These are phyloP conservation scores for Anarhynchus alexandrinus DNA, from an alignment of 2,113 vertebrate species.

Conservation along the genomic window DNA sequence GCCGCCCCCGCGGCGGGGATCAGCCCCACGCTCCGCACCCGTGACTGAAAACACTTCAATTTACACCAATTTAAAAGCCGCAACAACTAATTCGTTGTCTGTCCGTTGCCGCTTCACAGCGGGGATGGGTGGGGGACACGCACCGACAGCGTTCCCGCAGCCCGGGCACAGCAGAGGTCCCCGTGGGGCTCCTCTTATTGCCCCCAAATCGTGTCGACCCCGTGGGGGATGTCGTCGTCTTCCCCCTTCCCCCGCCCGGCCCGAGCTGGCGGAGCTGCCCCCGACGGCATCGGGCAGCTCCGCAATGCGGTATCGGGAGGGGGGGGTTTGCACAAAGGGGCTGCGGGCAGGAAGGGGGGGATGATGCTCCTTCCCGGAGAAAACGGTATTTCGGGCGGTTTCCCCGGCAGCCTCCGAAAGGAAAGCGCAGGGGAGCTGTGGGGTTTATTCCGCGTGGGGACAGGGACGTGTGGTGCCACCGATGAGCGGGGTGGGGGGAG, in stretches of 20 bases:
- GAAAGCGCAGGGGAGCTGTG: neutral
- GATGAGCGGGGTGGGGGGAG: too few relatives aligned
- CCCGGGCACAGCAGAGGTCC: neutral
- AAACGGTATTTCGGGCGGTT: neutral
- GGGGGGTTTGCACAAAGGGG: neutral
- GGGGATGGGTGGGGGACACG: neutral
- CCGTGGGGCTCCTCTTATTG: neutral
- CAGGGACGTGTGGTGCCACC: accelerated
- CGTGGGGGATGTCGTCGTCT: too few relatives aligned
- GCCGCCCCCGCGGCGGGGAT: neutral
- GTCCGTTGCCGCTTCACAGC: accelerated
- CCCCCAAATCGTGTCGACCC: neutral
- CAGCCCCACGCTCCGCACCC: neutral
- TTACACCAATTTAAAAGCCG: neutral
- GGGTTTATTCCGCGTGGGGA: neutral
- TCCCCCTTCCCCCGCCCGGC: too few relatives aligned
- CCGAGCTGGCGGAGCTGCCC: neutral
- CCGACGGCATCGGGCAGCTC: neutral
- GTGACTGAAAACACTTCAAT: neutral
- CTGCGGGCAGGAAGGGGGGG: neutral
- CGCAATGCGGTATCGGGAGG: constrained; percentile 27
- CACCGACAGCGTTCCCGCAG: neutral
- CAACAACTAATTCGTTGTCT: neutral
- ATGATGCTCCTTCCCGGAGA: neutral
- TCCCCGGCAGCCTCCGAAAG: neutral